phyloP scores from a whole-genome alignment of 2,797 vertebrate species.

The Pangasius djambal region DNA sequence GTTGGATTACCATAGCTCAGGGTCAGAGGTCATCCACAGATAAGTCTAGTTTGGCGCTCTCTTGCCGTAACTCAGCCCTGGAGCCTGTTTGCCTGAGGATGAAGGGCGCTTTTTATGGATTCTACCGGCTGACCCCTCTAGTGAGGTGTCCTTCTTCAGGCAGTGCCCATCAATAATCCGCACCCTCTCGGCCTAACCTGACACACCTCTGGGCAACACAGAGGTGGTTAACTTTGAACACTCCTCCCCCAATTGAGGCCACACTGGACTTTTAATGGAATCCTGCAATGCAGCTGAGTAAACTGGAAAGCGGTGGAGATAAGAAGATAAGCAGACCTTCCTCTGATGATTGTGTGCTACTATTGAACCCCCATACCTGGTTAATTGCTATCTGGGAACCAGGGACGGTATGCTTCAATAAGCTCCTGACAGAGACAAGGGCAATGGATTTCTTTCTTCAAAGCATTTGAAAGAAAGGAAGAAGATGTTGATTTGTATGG shows the following conservation, averaged over 20 bases:
- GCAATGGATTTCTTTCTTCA: conserved; percentile 29
- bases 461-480: neutral
- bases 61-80: conserved; percentile 45
- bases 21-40: conserved; percentile 31
- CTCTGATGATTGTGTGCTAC: conserved; percentile 73
- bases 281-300: conserved; percentile 68
- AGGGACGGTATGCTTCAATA: conserved; percentile 61
- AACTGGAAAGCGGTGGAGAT: conserved; percentile 63
- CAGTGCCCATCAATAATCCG: conserved; percentile 55
- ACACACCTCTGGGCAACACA: conserved; percentile 34
- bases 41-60: conserved; percentile 42
- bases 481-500: conserved; percentile 11
- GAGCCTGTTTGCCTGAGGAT: conserved; percentile 47
- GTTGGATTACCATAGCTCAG: neutral
- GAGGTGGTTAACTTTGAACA: conserved; percentile 58
- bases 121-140: conserved; percentile 50
- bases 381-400: conserved; percentile 70
- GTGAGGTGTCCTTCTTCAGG: conserved; percentile 47
- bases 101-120: conserved; percentile 45
- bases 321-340: conserved; percentile 72
- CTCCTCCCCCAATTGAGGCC: conserved; percentile 26
- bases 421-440: conserved; percentile 38
- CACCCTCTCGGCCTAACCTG: conserved; percentile 39
- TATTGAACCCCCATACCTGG: conserved; percentile 74
- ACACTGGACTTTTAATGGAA: conserved; percentile 59